phyloP scores from a whole-genome alignment of 2,797 vertebrate species.

The Acanthiza pusilla region DNA sequence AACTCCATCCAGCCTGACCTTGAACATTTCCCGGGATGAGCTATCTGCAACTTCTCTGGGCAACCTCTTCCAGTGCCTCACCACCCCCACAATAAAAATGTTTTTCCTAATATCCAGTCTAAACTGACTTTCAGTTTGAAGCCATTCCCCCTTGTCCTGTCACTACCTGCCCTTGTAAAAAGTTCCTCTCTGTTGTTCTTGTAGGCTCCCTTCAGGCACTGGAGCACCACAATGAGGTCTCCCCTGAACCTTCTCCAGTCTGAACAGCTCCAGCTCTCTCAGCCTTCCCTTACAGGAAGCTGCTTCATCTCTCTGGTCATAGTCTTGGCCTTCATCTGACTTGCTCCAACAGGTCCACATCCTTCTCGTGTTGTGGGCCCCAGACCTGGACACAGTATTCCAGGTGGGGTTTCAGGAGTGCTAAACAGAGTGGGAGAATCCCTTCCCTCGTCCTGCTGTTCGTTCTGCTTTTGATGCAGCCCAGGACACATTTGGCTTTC shows the following conservation, averaged over 20 bases:
- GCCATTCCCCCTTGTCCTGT: neutral
- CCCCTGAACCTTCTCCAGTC: neutral
- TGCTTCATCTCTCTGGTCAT: neutral
- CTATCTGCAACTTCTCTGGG: neutral
- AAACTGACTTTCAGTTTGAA: neutral
- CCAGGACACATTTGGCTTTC: fast-evolving
- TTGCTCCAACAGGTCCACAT: neutral
- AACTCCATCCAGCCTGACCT: neutral
- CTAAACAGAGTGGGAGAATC: neutral
- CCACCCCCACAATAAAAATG: neutral
- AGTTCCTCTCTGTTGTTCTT: neutral
- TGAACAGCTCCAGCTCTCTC: neutral
- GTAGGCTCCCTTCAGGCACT: neutral
- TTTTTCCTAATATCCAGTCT: neutral
- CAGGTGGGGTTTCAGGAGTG: neutral
- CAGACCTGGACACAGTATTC: neutral
- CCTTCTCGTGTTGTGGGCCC: neutral
- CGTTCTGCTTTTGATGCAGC: neutral
- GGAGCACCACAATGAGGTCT: neutral
- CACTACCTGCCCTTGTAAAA: neutral
- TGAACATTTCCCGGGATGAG: neutral
- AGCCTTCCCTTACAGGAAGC: neutral
- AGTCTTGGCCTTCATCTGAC: neutral
- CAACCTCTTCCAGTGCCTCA: neutral
- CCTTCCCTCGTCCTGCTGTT: neutral